Percentiles rank a stretch among this genome's conserved stretches.
These are phyloP conservation scores for Zoanthus sansibaricus DNA, from an alignment of 92 coral and sea anemone genomes.

Conservation along the genomic window DNA sequence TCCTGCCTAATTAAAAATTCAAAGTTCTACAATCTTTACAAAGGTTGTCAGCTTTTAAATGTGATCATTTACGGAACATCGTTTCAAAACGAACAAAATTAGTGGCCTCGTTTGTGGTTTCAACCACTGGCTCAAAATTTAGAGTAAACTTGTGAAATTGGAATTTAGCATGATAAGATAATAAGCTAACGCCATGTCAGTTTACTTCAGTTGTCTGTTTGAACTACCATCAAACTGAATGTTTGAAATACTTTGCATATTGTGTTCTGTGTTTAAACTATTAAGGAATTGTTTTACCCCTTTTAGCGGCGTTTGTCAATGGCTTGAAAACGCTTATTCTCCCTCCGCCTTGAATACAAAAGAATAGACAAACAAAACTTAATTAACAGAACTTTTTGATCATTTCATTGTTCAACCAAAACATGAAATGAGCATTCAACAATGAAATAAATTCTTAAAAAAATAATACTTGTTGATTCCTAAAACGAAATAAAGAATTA, in stretches of 20 bases:
- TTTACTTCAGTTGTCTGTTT: background rate
- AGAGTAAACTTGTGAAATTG: no score
- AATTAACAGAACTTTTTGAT: background rate
- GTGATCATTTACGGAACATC: no score
- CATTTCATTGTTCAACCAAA: no score
- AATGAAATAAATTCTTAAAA: no score
- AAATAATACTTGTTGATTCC: no score
- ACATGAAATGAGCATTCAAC: no score
- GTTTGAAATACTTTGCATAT: slow-evolving; percentile 8
- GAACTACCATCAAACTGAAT: background rate
- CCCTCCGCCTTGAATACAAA: background rate
- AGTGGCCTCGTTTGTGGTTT: no score
- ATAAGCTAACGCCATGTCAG: background rate
- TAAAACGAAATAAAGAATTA: no score
- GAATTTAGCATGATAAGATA: background rate
- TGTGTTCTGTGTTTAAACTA: background rate
- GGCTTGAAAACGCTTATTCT: background rate
- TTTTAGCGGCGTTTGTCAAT: background rate
- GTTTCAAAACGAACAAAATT: no score
- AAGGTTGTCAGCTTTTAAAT: no score
- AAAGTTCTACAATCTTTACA: background rate
- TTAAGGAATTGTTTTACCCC: background rate
- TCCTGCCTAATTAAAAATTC: background rate
- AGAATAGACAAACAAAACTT: background rate
- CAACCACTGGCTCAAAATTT: no score